Evolutionary conservation across 2,888 invertebrate genomes (phyloP), one percentile per base, ranked within the genome.

Genomic region (Hypena proboscidalis): DNA sequence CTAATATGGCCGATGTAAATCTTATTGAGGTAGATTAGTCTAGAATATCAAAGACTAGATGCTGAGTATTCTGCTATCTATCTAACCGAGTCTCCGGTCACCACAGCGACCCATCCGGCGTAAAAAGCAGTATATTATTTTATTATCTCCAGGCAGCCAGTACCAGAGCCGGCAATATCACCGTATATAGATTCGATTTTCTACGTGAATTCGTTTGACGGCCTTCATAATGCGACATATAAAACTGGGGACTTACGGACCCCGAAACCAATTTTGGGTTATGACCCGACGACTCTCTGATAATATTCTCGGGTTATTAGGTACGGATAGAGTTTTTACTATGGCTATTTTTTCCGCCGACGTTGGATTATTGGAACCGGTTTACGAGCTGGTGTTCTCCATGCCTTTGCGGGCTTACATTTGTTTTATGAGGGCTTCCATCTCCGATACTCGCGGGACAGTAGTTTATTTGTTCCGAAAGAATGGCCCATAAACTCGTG

Each of bases 131-230:
- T 88, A 86, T 88, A 90, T 90, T 88, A 90, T 90, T 90, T 90
- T 90, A 90, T 90, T 90, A 90, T 90, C 90, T 83, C 68, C 65
- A 84, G 74, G 74, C 85, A 87, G 81, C 83, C 88, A 87, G 82
- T 78, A 75, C 81, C 74, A 75, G 76, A 80, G 85, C 77, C 84
- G 80, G 82, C 85, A 85, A 87, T 87, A 90, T 85, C 86, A 80
- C 85, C 90, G 90, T 90, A 91, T 91, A 91, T 90, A 91, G 91
- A 91, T 91, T 91, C 91, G 91, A 91, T 91, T 91, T 91, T 91
- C 91, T 91, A 91, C 90, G 90, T 91, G 91, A 91, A 91, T 91
- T 91, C 91, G 89, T 91, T 91, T 91, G 91, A 91, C 91, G 91
- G 90, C 90, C 90, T 89, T 90, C 91, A 90, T 90, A 90, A 90